Base-by-base conservation (phyloP, 2,113 vertebrate species). In the Aix galericulata region DNA sequence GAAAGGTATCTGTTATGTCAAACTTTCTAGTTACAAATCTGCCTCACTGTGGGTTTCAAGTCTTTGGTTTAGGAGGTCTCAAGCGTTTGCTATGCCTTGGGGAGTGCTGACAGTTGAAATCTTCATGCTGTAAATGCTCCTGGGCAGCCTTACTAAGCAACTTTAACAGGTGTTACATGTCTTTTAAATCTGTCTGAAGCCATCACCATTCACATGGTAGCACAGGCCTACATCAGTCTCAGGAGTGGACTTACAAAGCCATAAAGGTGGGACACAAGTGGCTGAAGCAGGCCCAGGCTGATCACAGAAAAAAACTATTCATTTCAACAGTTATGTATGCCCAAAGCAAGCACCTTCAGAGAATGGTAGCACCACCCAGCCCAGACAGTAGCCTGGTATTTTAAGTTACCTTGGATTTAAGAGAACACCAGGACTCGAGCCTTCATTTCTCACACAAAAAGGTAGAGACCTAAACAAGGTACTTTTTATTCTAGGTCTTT, bases 51-150 rank as follows among this genome's bases (percentile, higher is more conserved):
- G 58, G n/a, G 11, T 12, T 76, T 90, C 56, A 34, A 62, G 21
- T 42, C 14, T 94, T 71, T 34, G 20, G 23, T 80, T 69, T 58
- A 62, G 25, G 50, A 86, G 6, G 18, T 42, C 38, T 74, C 20
- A 42, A 60, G 20, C 59, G 2, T 21, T 79, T 46, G 16, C 7
- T 62, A 53, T 0, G 0, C 7, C 17, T 58, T n/a, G 32, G 32
- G 74, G 13, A 66, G 29, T 1, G 1, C 9, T 80, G 32, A 26
- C 8, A 6, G 5, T 27, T 60, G 31, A 48, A 89, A n/a, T 50
- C 11, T 52, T 9, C 1, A 1, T 62, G 15, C 26, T 58, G 3
- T n/a, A 71, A 56, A 27, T 1, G 1, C 9, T 53, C 31, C 23
- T 1, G 2, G 20, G 17, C 64, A 88, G 17, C 31, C 29, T 83